Conservation (phyloP, 2,797 vertebrate genomes). For the Hydrophis major region DNA sequence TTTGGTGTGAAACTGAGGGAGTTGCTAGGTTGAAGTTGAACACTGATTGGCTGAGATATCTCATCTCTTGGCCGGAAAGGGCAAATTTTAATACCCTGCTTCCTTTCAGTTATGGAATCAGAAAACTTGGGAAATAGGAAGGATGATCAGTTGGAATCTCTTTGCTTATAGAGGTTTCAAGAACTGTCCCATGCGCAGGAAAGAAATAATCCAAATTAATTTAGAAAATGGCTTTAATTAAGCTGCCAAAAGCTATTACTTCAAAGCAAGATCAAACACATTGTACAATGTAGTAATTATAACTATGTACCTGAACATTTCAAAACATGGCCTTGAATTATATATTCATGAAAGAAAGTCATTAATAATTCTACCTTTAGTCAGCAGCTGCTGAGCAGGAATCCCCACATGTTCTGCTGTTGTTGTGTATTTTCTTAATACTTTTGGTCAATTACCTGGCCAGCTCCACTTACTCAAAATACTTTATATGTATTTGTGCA, state of each 20-base stretch:
- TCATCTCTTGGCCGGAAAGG: not conserved
- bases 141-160: not conserved
- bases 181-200: not conserved
- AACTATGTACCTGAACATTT: not conserved
- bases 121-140: not conserved
- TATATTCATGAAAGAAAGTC: not conserved
- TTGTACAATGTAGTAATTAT: not conserved
- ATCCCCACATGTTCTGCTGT: not conserved
- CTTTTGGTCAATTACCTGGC: constrained; percentile 9
- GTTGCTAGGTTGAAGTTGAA: not conserved
- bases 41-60: not conserved
- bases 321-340: constrained; percentile 14
- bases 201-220: constrained; percentile 4
- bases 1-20: not conserved
- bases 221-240: constrained; percentile 44
- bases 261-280: constrained; percentile 38
- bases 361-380: constrained; percentile 5
- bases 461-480: not conserved
- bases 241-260: constrained; percentile 22
- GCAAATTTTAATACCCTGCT: not conserved
- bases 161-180: constrained; percentile 23
- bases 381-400: not conserved
- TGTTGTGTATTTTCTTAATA: constrained; percentile 7
- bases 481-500: not conserved
- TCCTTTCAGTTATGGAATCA: not conserved